A percentile compares a stretch with the other conserved stretches of the same genome.
These are phyloP conservation scores for silkworm (Bombyx mori) DNA, from an alignment of 1,140 invertebrate species.

Conservation along the genomic window ASM3026992v2 NC_085135.1:9326001-9326500, in stretches of 20 bases:
- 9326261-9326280: conserved; percentile 25
- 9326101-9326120: too few species aligned
- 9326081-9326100: too few species aligned
- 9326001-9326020: too few species aligned
- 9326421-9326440: conserved; percentile 10
- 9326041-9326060: too few species aligned
- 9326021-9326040: too few species aligned
- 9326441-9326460: conserved; percentile 8
- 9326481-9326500: conserved; percentile 5
- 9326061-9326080: too few species aligned
- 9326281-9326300: conserved; percentile 6
- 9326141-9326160: conserved; percentile 2
- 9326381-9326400: neutral
- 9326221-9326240: neutral
- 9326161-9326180: conserved; percentile 1
- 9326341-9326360: conserved; percentile 28
- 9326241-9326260: conserved; percentile 15
- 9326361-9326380: neutral
- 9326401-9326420: conserved; percentile 1
- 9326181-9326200: neutral
- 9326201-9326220: neutral
- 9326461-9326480: conserved; percentile 12
- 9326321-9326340: conserved; percentile 30
- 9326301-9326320: conserved; percentile 10
- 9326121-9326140: conserved; percentile 8